Evolutionary conservation across 2,888 invertebrate genomes (phyloP), one percentile per base, ranked within the genome.

Genomic region (Torymus tubicola): DNA sequence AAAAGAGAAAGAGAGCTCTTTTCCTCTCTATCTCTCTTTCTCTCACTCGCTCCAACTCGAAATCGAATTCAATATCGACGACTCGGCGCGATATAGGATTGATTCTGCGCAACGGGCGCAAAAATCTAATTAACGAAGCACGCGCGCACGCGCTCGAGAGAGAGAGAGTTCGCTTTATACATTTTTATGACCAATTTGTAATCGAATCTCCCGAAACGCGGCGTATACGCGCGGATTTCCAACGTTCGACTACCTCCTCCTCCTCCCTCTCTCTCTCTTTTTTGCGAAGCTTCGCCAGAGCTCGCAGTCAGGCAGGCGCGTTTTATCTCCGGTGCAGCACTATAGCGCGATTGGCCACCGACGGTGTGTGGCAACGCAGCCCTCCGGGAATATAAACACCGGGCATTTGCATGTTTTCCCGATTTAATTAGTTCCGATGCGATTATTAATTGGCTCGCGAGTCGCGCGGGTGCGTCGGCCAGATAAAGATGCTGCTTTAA

Each of bases 381-480:
- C 78, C 78, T 50, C 63, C 31, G 76, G 76, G 82, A 82, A 89
- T 88, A 88, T 88, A 87, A 87, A 88, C 86, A 89, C 72, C 86
- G 86, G 85, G 86, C 86, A 89, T 89, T 90, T 89, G 89, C 90
- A 89, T 89, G 89, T 89, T 90, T 90, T 88, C 87, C 88, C 86
- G 86, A 89, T 89, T 90, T 90, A 89, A 90, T 90, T 90, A 89
- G 89, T 87, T 87, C 86, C 87, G 87, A 88, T 88, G 87, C 87
- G 87, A 90, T 90, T 89, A 89, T 89, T 90, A 90, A 90, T 90
- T 87, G 89, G 86, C 68, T 75, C 75, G 81, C 67, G 68, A 60
- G 68, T 64, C 60, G 74, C 11, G 55, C 42, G 60, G 13, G n/a
- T 61, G 68, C 21, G n/a, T 61, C 13, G 64, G 65, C 70, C 61